Evolutionary conservation across 2,113 vertebrate genomes (phyloP), one percentile per base, ranked within the genome.

Genomic region (Parus major): DNA sequence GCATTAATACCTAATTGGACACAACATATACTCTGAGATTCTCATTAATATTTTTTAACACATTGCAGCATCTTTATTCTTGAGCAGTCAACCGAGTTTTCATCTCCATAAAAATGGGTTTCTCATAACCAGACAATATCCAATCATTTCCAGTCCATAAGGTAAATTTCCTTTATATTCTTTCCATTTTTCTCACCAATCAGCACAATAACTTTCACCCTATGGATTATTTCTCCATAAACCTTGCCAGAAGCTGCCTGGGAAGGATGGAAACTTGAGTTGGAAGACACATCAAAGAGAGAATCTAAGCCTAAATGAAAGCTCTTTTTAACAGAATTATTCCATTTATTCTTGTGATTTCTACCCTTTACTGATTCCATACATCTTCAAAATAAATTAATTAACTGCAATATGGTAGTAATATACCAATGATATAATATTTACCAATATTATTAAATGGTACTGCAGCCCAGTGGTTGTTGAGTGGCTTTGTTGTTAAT

Each of bases 91-190:
- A 98, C 95, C 83, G 35, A 96, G 59, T 92, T 94, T 96, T 96
- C 95, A 96, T 96, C 92, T 96, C 94, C 90, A 86, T 97, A 95
- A 96, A 97, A 97, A 96, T 75, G 85, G 95, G 55, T 85, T 96
- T 82, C 93, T 96, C 81, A 83, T 95, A 97, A 97, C 90, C 96
- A 97, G 96, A 97, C 96, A 98, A 96, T 93, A 95, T 88, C 96
- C 96, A 97, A 98, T 98, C 77, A 93, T 96, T 98, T 98, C 97
- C 97, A 97, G 97, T 91, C 95, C 97, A 98, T 98, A 97, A 98
- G 95, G 96, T 97, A 97, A 96, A 97, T 98, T 96, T 95, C 89
- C 53, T 84, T 42, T 90, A 33, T 41, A 91, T 91, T 94, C 96
- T 96, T 96, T 92, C 91, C 64, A n/a, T 97, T 96, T 95, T 75